Base-by-base conservation (phyloP, 2,888 invertebrate genomes). In the Theodoxus fluviatilis region DNA sequence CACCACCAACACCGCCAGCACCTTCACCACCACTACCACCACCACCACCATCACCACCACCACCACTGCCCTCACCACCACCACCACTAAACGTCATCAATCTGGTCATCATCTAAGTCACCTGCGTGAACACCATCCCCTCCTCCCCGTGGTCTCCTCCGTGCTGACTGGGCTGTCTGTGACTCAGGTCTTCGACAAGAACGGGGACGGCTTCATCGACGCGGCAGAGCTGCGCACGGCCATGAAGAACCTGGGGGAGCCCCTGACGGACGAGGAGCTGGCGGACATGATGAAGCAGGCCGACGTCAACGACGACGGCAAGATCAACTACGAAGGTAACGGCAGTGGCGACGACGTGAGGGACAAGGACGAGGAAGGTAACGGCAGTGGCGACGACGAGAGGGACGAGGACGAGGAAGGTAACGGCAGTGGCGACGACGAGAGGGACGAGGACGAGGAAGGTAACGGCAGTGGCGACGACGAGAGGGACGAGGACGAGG, bases 201-300 rank as follows among this genome's bases (percentile, higher is more conserved):
- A 79, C 66, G 75, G 73, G 0, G 76, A 78, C 57, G 79, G 79
- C 0, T 76, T 71, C 31, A 79, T 79, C 35, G 78, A 78, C 65
- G 73, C 71, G 9, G 69, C 69, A 43, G 78, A 80, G 52, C 63
- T 80, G 49, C 75, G 73, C 67, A 69, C 67, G 15, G 81, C 80
- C n/a, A 81, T 82, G 82, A 79, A 79, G 74, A 79, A 78, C 52
- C 75, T 83, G 18, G 82, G 83, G 1, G 82, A 83, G 63, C 75
- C 76, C 38, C 69, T 83, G 49, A 74, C 79, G 1, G 80, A 82
- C 64, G 76, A 79, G 63, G 81, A 83, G 64, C 68, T 81, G 3
- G 70, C 75, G 22, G 81, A 81, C 64, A 82, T 83, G 83, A 79
- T 82, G 77, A 74, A 70, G 61, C 77, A 80, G 52, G 83, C 80